phyloP scores from a whole-genome alignment of 1,140 invertebrate genomes.

The Grapholita molesta region DNA sequence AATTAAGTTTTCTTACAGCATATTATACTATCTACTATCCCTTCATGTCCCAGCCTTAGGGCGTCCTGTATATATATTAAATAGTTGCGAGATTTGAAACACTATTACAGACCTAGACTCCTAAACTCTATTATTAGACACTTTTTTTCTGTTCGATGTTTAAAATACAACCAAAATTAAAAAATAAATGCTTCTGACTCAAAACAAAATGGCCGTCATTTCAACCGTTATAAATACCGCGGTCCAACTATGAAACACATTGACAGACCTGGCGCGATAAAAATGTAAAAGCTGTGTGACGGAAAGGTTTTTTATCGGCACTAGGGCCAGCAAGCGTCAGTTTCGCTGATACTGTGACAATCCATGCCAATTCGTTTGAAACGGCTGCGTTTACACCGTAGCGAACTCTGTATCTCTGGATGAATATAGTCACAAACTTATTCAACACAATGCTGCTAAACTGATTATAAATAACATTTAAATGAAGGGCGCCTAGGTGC shows the following conservation, averaged over 20 bases:
- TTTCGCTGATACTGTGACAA: slow-evolving; percentile 11
- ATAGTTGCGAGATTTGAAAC: too few species aligned
- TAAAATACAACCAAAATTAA: neutral
- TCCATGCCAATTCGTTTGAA: slow-evolving; percentile 10
- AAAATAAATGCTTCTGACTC: neutral
- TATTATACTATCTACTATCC: too few species aligned
- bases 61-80: too few species aligned
- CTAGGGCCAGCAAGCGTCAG: neutral
- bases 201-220: neutral
- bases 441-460: too few species aligned
- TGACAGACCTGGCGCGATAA: slow-evolving; percentile 7
- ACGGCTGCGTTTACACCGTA: neutral
- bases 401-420: neutral
- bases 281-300: slow-evolving; percentile 7
- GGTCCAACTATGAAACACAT: slow-evolving; percentile 1
- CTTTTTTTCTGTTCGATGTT: too few species aligned
- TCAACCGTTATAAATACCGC: neutral
- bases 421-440: too few species aligned
- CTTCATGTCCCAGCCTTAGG: too few species aligned
- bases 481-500: too few species aligned
- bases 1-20: too few species aligned
- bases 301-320: slow-evolving; percentile 14
- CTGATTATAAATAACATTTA: too few species aligned
- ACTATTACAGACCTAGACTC: too few species aligned
- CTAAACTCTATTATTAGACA: too few species aligned